Percentiles rank a stretch among this genome's conserved stretches.
phyloP scores from a whole-genome alignment of 2,113 vertebrate genomes.

The Microtus richardsoni region DNA sequence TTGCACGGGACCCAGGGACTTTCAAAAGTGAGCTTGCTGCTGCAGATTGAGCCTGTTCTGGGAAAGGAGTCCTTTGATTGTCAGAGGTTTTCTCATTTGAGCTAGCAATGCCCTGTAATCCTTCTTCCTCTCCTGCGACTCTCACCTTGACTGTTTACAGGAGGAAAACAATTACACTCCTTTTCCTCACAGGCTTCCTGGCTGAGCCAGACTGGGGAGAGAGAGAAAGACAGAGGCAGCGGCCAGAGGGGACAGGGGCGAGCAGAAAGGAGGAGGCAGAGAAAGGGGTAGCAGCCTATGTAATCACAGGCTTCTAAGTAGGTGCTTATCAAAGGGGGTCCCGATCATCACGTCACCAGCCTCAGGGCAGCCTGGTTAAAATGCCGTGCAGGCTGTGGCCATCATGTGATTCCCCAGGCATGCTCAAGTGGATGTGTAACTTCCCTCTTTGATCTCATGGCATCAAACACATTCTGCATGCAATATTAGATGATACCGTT shows the following conservation, averaged over 20 bases:
- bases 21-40: not conserved
- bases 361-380: not conserved
- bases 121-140: not conserved
- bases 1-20: not conserved
- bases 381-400: not conserved
- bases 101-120: not conserved
- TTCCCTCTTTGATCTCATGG: not conserved
- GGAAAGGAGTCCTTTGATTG: not conserved
- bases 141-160: not conserved
- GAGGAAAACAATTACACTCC: not conserved
- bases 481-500: not conserved
- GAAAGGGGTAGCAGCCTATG: not conserved
- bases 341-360: not conserved
- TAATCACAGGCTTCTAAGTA: not conserved
- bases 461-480: slow-evolving; percentile 4
- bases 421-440: not conserved
- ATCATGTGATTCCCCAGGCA: not conserved
- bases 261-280: not conserved
- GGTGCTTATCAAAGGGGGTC: not conserved
- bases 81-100: not conserved
- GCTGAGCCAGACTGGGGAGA: not conserved
- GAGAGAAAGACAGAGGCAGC: not conserved
- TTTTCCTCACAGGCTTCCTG: not conserved
- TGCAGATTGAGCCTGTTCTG: not conserved
- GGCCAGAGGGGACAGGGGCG: not conserved